Conservation (phyloP, 2,113 vertebrate genomes). For the Aythya baeri region DNA sequence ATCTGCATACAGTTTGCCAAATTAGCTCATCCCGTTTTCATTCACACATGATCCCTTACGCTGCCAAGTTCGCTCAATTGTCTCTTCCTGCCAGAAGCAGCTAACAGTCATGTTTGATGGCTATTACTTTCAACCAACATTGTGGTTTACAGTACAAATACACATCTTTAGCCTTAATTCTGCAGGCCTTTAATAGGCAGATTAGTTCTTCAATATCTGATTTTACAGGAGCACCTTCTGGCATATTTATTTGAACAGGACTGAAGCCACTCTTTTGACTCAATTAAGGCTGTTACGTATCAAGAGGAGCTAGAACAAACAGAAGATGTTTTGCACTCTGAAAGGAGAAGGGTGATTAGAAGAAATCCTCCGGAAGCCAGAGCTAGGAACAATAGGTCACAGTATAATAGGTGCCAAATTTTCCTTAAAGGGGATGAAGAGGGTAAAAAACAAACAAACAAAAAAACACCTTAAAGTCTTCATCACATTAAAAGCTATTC, state of each 20-base stretch:
- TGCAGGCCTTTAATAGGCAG: not conserved
- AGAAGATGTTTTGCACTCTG: not conserved
- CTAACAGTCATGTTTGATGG: not conserved
- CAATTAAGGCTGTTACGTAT: not conserved
- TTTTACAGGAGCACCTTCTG: not conserved
- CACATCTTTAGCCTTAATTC: not conserved
- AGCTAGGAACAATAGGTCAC: conserved; percentile 57
- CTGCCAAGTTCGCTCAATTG: not conserved
- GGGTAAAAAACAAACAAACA: not conserved
- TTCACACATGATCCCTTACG: not conserved
- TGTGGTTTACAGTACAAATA: not conserved
- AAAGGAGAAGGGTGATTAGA: not conserved
- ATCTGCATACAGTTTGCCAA: not conserved
- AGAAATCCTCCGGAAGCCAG: conserved; percentile 55
- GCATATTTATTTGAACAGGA: not conserved
- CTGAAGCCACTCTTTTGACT: not conserved
- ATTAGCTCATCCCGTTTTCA: conserved; percentile 24
- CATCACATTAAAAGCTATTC: not conserved
- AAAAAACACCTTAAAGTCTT: not conserved
- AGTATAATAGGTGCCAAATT: not conserved
- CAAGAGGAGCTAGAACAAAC: not conserved
- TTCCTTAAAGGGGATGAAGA: not conserved
- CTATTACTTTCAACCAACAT: not conserved
- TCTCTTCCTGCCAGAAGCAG: not conserved
- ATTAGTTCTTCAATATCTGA: not conserved